Evolutionary conservation across 2,113 vertebrate species (phyloP), one percentile per base, ranked within the genome.

Genomic region (Microtus richardsoni): DNA sequence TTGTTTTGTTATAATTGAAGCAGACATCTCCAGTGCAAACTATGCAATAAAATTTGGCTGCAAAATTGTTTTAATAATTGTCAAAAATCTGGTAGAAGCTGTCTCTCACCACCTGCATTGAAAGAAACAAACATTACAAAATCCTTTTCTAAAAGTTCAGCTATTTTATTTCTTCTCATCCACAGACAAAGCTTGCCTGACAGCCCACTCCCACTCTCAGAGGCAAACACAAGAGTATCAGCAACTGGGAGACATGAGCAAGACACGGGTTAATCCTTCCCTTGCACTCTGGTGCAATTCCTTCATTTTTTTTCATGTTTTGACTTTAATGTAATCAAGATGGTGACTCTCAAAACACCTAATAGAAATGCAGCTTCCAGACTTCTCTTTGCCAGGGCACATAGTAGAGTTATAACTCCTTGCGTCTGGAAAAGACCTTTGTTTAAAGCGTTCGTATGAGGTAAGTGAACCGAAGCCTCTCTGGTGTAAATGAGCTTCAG

Each of bases 41-140:
- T 96, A 89, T 95, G 94, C 41, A 97, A 98, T 95, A 91, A 97
- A 54, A 96, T 74, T 96, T 97, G 87, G 78, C 96, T 97, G 91
- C 89, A 78, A 96, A 97, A 90, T 96, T 97, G 78, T 49, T 87
- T 96, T 97, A 96, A 93, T 97, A 73, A 94, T 97, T 97, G 62
- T 97, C 93, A 97, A 44, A 84, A 93, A 85, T 91, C 52, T 94
- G 93, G 80, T 96, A 97, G 97, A 98, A 83, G 71, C 97, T 97
- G 97, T 94, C 82, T 98, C 94, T 98, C 95, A 95, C 78, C 71
- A 92, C 90, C 92, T 47, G 39, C 80, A 82, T 33, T 93, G 62
- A 98, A 97, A 91, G 93, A 97, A 95, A 98, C 83, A 97, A 96
- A 73, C n/a, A 95, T 83, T 95, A 14, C 52, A 78, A 33, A 91